Conservation (phyloP, 2,888 invertebrate species). For the Tridacna crocea region DNA sequence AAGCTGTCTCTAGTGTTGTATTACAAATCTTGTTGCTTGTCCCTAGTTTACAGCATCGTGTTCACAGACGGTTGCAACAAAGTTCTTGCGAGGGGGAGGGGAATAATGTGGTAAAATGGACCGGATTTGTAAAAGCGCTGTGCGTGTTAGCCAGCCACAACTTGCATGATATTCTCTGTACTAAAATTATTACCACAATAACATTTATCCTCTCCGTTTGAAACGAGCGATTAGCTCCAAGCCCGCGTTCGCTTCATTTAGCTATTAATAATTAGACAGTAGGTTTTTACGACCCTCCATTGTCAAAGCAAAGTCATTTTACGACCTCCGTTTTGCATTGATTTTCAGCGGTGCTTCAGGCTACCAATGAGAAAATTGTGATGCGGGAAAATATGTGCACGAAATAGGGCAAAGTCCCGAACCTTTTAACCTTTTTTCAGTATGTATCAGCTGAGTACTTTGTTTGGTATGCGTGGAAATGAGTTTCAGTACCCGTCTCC, state of each 20-base stretch:
- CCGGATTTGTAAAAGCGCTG: background rate
- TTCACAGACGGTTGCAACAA: background rate
- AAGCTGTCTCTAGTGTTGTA: no score
- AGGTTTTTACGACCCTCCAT: conserved; percentile 49
- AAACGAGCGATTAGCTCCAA: conserved; percentile 27
- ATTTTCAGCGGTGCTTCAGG: conserved; percentile 33
- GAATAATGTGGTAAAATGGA: background rate
- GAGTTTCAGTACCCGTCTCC: conserved; percentile 8
- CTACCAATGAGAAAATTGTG: conserved; percentile 38
- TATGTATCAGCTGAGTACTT: background rate
- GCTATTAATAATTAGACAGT: conserved; percentile 62
- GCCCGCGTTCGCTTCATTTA: conserved; percentile 48
- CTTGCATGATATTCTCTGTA: conserved; percentile 13
- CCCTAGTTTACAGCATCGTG: no score
- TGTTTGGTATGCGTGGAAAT: background rate
- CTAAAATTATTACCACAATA: conserved; percentile 25
- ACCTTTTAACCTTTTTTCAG: background rate
- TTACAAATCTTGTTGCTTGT: no score
- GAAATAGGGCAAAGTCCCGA: conserved; percentile 7
- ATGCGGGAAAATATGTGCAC: conserved; percentile 21
- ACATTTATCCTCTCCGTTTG: conserved; percentile 18
- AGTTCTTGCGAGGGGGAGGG: background rate
- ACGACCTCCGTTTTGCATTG: conserved; percentile 54
- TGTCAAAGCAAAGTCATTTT: conserved; percentile 60
- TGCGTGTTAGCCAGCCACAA: conserved; percentile 17